Evolutionary conservation across 2,797 vertebrate species (phyloP).

Genomic region (Helostoma temminkii): DNA sequence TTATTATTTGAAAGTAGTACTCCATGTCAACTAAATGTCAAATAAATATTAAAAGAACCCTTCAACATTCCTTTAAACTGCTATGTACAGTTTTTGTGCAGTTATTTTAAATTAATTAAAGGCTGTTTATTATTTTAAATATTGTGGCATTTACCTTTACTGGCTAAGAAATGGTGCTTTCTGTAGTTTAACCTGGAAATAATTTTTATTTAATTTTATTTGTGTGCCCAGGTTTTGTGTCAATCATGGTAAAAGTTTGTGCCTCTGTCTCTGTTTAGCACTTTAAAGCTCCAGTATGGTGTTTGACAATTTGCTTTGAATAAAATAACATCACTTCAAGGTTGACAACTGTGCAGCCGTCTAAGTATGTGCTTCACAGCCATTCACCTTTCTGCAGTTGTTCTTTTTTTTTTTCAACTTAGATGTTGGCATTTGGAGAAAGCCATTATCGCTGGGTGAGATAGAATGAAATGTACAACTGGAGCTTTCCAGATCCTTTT

Average conservation of each 20-base stretch:
- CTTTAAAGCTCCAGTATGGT: constrained; percentile 1
- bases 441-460: constrained; percentile 44
- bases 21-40: too few relatives aligned
- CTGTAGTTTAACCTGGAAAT: too few relatives aligned
- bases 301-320: constrained; percentile 35
- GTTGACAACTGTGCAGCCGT: constrained; percentile 40
- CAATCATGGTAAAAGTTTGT: not conserved
- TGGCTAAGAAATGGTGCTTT: too few relatives aligned
- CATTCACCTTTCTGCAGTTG: constrained; percentile 34
- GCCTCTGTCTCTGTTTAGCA: constrained; percentile 14
- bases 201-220: not conserved
- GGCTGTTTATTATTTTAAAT: not conserved
- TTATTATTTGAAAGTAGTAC: too few relatives aligned
- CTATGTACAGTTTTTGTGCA: too few relatives aligned
- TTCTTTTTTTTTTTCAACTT: not conserved
- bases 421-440: constrained; percentile 48
- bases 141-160: not conserved
- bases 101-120: not conserved
- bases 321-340: constrained; percentile 47
- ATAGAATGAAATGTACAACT: constrained; percentile 50
- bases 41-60: too few relatives aligned
- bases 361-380: constrained; percentile 6
- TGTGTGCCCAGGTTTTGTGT: not conserved
- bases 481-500: constrained; percentile 40
- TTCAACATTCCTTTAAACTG: not conserved